Evolutionary conservation across 2,888 invertebrate genomes (phyloP).

Genomic region (Himalopsyche kuldschensis): DNA sequence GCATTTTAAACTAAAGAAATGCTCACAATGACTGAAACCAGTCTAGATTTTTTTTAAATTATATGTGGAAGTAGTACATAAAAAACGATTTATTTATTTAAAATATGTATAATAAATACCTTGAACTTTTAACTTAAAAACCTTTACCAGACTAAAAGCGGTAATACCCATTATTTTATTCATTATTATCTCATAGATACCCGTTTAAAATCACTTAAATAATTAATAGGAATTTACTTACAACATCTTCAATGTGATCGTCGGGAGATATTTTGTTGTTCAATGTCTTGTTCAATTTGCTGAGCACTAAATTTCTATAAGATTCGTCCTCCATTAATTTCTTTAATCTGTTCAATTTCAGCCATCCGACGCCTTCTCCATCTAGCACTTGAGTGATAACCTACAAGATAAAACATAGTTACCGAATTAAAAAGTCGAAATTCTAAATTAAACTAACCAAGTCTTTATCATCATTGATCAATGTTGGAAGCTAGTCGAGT

Average conservation of each 20-base stretch:
- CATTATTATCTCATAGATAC: no score
- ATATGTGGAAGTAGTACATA: no score
- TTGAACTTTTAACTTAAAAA: no score
- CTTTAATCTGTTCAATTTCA: constrained; percentile 88
- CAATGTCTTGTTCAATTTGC: constrained; percentile 90
- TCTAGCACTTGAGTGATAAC: constrained; percentile 80
- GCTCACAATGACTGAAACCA: no score
- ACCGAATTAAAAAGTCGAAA: not conserved
- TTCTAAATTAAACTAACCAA: not conserved
- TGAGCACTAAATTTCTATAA: constrained; percentile 92
- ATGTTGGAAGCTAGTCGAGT: no score
- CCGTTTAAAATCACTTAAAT: no score
- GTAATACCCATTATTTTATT: not conserved
- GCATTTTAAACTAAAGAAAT: no score
- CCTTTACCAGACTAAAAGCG: no score
- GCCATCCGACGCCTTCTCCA: constrained; percentile 96
- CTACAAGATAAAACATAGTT: constrained; percentile 48
- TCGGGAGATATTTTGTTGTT: constrained; percentile 92
- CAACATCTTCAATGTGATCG: constrained; percentile 97
- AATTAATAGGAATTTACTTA: constrained; percentile 55
- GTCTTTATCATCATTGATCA: not conserved
- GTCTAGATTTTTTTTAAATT: no score
- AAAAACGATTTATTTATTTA: no score
- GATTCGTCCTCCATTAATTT: constrained; percentile 99
- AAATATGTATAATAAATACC: no score